phyloP scores from a whole-genome alignment of 2,113 vertebrate species.

The Pteruthius melanotis region DNA sequence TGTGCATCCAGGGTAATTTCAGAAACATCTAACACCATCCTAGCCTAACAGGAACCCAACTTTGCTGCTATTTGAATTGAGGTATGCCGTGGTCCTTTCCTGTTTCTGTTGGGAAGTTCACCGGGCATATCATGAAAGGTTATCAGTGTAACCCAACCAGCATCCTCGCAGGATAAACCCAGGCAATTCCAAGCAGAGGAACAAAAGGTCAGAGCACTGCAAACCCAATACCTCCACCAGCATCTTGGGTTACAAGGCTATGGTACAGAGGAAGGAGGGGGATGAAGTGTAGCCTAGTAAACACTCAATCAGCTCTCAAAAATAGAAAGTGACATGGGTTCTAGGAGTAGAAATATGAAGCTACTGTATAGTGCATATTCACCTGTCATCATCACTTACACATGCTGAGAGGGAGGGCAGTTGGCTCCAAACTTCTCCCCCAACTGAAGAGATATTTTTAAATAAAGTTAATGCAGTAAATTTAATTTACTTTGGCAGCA shows the following conservation, averaged over 20 bases:
- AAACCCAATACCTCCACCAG: not conserved
- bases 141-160: not conserved
- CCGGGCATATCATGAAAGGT: not conserved
- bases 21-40: not conserved
- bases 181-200: not conserved
- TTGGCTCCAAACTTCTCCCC: not conserved
- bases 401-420: not conserved
- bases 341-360: slow-evolving; percentile 28
- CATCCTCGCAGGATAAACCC: not conserved
- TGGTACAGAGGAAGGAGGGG: not conserved
- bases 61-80: not conserved
- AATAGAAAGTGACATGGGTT: slow-evolving; percentile 52
- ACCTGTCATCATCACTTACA: slow-evolving; percentile 56
- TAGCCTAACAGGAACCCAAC: not conserved
- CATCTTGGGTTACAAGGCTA: slow-evolving; percentile 50
- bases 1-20: not conserved
- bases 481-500: not conserved
- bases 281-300: not conserved
- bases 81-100: not conserved
- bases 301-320: slow-evolving; percentile 19
- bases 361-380: not conserved
- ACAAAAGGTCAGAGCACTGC: slow-evolving; percentile 56
- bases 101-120: not conserved
- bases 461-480: not conserved
- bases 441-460: not conserved